Conservation (phyloP, 2,888 invertebrate genomes). For the Phoenoteleia sp. region DNA sequence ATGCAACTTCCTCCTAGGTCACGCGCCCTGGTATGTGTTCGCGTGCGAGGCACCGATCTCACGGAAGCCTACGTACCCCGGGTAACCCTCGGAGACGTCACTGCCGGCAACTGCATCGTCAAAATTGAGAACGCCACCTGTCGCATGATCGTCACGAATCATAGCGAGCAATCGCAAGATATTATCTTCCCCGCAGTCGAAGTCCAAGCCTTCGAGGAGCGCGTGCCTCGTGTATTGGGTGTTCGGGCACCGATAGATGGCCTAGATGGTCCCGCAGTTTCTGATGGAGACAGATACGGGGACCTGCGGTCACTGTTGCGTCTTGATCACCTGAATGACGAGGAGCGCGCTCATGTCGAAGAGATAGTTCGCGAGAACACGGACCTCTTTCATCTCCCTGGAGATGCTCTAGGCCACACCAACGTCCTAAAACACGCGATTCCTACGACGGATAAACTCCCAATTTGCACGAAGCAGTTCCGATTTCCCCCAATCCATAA, state of each 20-base stretch:
- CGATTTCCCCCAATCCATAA: background rate
- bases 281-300: background rate
- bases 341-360: background rate
- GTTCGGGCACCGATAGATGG: no score
- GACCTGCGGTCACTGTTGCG: background rate
- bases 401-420: background rate
- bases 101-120: conserved; percentile 1
- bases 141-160: background rate
- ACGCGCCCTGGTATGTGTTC: background rate
- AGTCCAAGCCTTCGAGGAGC: background rate
- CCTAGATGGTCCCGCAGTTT: no score
- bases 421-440: background rate
- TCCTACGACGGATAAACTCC: background rate
- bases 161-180: background rate
- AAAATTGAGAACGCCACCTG: background rate
- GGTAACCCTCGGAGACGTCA: background rate
- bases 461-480: background rate
- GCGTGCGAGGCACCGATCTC: background rate
- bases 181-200: background rate
- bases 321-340: background rate
- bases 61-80: background rate
- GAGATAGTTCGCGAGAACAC: background rate
- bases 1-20: background rate
- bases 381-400: background rate
- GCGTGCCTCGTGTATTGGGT: no score